Conservation (phyloP, 2,888 invertebrate species). For the Phytoseiulus persimilis region DNA sequence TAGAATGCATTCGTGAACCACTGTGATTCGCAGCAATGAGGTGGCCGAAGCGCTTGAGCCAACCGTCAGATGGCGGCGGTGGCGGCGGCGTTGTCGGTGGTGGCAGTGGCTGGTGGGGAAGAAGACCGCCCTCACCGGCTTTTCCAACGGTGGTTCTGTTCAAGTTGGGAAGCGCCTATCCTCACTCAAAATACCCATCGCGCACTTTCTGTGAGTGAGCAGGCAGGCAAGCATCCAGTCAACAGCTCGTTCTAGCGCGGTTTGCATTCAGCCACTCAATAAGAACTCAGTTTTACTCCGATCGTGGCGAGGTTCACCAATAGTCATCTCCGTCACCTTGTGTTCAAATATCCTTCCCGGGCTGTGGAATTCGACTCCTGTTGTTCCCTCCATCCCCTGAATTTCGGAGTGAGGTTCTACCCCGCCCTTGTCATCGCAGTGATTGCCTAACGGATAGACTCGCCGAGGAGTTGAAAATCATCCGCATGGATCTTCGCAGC, state of each 20-base stretch:
- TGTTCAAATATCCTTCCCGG: neutral
- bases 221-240: neutral
- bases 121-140: constrained; percentile 5
- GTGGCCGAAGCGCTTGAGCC: neutral
- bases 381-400: neutral
- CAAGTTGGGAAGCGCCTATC: neutral
- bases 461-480: neutral
- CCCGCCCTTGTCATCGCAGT: neutral
- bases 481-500: neutral
- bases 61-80: neutral
- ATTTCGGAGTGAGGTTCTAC: neutral
- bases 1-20: no score
- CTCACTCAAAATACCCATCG: neutral
- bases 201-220: neutral
- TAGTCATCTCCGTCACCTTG: neutral
- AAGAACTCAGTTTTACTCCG: neutral
- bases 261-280: neutral
- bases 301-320: neutral
- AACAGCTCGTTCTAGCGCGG: neutral
- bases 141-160: neutral
- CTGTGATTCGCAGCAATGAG: neutral
- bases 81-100: neutral
- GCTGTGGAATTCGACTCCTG: neutral
- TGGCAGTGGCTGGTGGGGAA: neutral
- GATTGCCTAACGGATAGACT: neutral